A percentile compares a stretch with the other conserved stretches of the same genome.
These are phyloP conservation scores for Apotomis turbidana DNA, from an alignment of 2,888 invertebrate genomes.

Conservation along the genomic window DNA sequence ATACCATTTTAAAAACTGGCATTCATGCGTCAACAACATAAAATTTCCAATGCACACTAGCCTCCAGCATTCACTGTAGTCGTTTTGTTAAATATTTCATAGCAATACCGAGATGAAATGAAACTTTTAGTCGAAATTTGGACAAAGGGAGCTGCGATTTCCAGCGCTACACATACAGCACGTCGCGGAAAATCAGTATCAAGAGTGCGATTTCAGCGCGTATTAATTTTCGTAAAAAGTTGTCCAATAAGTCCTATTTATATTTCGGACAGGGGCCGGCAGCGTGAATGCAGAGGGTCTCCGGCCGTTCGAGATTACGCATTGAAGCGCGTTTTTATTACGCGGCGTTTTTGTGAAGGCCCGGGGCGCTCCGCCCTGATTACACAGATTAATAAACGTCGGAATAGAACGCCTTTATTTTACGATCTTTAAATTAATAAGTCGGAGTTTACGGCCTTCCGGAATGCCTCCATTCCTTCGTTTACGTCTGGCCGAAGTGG, in stretches of 20 bases:
- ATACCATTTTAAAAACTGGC: conserved; percentile 3
- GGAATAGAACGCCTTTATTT: conserved; percentile 45
- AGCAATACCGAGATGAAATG: conserved; percentile 6
- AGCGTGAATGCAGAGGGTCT: conserved; percentile 25
- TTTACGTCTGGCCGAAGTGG: conserved; percentile 34
- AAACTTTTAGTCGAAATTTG: neutral
- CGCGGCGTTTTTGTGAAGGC: conserved; percentile 30
- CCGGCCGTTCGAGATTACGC: conserved; percentile 36
- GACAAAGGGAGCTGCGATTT: conserved; percentile 4
- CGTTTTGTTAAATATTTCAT: conserved; percentile 27
- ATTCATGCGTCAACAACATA: conserved; percentile 6
- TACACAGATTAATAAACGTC: conserved; percentile 51
- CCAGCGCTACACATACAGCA: conserved; percentile 8
- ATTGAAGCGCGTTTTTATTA: conserved; percentile 42
- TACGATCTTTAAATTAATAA: conserved; percentile 52
- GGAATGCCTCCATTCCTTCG: conserved; percentile 33
- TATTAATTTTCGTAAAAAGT: conserved; percentile 23
- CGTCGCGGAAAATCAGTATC: neutral
- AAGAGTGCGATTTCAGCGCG: conserved; percentile 2
- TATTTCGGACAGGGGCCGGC: conserved; percentile 38
- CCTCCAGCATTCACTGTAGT: conserved; percentile 3
- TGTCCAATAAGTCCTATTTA: conserved; percentile 43
- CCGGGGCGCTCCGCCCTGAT: conserved; percentile 43
- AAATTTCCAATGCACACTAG: conserved; percentile 1
- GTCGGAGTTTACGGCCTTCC: conserved; percentile 46